Percentiles rank a stretch among this genome's conserved stretches.
Evolutionary conservation across 30 jellyfish, hydroid and myxozoan species (phyloP).

Genomic region (Sanderia malayensis): DNA sequence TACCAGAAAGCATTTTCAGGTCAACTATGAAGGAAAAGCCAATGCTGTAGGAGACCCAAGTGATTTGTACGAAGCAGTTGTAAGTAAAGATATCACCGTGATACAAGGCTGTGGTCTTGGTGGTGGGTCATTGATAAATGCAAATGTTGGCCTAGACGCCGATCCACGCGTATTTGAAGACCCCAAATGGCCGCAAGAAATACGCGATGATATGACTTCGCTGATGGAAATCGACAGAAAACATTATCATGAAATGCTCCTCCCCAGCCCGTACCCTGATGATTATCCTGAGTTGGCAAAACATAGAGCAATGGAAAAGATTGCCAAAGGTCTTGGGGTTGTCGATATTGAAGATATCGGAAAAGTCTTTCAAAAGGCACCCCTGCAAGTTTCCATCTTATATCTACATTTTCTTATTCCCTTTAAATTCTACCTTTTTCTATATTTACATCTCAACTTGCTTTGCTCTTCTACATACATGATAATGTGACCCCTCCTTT

Average conservation of each 20-base stretch:
- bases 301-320: constrained; percentile 56
- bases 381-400: constrained; percentile 75
- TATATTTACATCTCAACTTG: no score
- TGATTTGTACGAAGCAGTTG: constrained; percentile 49
- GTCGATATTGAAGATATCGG: constrained; percentile 67
- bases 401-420: no score
- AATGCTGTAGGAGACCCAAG: constrained; percentile 47
- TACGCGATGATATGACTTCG: constrained; percentile 32
- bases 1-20: constrained; percentile 17
- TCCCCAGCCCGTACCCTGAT: constrained; percentile 57
- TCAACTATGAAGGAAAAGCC: constrained; percentile 15
- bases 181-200: constrained; percentile 50
- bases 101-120: constrained; percentile 84
- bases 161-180: constrained; percentile 51
- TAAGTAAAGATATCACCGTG: constrained; percentile 61
- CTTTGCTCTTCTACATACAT: no score
- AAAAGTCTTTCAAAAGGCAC: constrained; percentile 27
- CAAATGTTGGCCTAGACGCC: constrained; percentile 62
- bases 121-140: constrained; percentile 75
- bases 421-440: no score
- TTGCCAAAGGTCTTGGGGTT: constrained; percentile 42
- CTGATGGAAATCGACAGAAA: constrained; percentile 28
- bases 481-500: no score
- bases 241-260: constrained; percentile 47
- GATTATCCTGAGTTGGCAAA: constrained; percentile 33